A percentile compares a stretch with the other conserved stretches of the same genome.
Evolutionary conservation across 2,113 vertebrate genomes (phyloP).

Genomic region (Channa maculata): DNA sequence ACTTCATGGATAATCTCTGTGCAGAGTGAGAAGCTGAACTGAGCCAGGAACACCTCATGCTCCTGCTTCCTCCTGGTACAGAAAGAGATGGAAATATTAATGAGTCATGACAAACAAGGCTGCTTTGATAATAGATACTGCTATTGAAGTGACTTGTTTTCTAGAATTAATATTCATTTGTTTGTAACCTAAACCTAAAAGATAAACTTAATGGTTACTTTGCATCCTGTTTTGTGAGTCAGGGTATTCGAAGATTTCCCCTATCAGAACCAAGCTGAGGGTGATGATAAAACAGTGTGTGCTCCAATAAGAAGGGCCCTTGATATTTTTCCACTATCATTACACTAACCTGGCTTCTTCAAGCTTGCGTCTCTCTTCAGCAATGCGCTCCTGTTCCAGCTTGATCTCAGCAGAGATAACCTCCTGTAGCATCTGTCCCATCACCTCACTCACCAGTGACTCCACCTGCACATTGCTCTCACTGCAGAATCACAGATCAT

Average conservation of each 20-base stretch:
- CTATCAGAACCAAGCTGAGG: background rate
- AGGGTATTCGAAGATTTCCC: background rate
- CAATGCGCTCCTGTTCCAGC: constrained; percentile 81
- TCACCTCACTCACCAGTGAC: constrained; percentile 82
- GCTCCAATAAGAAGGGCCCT: background rate
- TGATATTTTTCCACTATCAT: background rate
- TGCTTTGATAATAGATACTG: no score
- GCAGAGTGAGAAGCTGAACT: constrained; percentile 85
- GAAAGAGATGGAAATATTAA: background rate
- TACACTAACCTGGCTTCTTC: constrained; percentile 88
- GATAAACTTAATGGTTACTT: background rate
- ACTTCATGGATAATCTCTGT: constrained; percentile 85
- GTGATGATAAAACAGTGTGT: background rate
- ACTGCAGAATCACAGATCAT: constrained; percentile 69
- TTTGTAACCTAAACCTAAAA: no score
- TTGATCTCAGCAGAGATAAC: constrained; percentile 76
- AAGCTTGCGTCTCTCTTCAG: constrained; percentile 84
- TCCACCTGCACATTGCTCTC: constrained; percentile 80
- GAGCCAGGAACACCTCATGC: constrained; percentile 82
- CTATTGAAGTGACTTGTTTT: no score
- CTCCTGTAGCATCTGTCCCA: constrained; percentile 81
- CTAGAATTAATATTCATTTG: no score
- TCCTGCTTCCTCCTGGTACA: constrained; percentile 86
- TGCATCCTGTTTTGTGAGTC: background rate
- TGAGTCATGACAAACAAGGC: background rate